phyloP scores from a whole-genome alignment of 2,113 vertebrate species.

The Pituophis catenifer region DNA sequence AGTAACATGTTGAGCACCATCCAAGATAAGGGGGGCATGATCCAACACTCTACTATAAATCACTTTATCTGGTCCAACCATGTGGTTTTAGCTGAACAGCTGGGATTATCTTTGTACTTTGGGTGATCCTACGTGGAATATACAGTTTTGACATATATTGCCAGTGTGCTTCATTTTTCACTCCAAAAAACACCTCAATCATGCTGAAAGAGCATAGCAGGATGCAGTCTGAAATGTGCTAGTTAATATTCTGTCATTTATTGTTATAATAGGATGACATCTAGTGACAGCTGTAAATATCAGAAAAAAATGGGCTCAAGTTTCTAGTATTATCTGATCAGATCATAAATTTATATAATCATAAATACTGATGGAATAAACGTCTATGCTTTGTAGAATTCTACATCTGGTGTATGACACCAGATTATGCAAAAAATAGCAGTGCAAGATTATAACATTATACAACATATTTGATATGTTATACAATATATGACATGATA shows the following conservation, averaged over 20 bases:
- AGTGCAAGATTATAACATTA: not conserved
- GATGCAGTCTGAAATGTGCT: not conserved
- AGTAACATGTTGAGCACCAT: not conserved
- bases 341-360: not conserved
- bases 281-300: not conserved
- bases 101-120: not conserved
- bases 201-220: not conserved
- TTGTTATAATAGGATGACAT: not conserved
- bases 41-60: not conserved
- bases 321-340: not conserved
- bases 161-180: not conserved
- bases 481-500: not conserved
- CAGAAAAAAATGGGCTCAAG: not conserved
- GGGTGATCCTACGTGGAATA: not conserved
- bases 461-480: not conserved
- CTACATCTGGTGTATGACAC: not conserved
- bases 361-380: not conserved
- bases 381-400: not conserved
- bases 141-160: not conserved
- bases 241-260: not conserved
- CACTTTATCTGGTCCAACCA: not conserved
- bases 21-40: not conserved
- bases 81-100: not conserved
- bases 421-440: not conserved
- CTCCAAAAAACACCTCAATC: not conserved